Evolutionary conservation across 2,797 vertebrate species (phyloP), one percentile per base, ranked within the genome.

Genomic region (Bufotes viridis): DNA sequence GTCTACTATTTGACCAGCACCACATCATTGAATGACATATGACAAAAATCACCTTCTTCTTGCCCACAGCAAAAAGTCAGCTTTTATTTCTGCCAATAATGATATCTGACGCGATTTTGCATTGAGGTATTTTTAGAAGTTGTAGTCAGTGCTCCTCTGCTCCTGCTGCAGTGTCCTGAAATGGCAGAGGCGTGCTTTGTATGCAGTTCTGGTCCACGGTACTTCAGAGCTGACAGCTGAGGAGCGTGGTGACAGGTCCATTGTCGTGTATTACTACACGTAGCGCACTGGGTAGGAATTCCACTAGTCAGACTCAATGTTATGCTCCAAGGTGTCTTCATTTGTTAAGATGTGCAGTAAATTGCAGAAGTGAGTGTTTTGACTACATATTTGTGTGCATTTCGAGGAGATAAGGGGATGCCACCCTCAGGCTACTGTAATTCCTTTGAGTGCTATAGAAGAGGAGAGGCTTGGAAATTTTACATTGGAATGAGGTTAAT

Each of bases 111-210:
- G 24, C 2, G n/a, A 26, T 24, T 24, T 67, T 67, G 11, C 9
- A 26, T 11, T 67, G 22, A 24, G 10, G 63, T 67, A 24, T 67
- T 67, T 67, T 67, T 67, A 67, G 63, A 67, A 24, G 24, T 67
- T n/a, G 63, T 67, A 67, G 63, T 67, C 63, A 67, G 63, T 67
- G 63, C n/a, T 67, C 63, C n/a, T 67, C 63, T 67, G 11, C 63
- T 67, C 63, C 63, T 67, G 14, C 63, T 67, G 24, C 63, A 26
- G n/a, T 67, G 63, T 67, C 63, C 63, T 67, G 63, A 67, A 24
- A 67, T 67, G 63, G 10, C 63, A 67, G 2, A 67, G 10, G 10
- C 10, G 12, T 26, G n/a, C 63, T 67, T 26, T 67, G 63, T 24
- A 26, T 24, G n/a, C 63, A 67, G n/a, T 24, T 24, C 11, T 67